Percentiles rank a stretch among this genome's conserved stretches.
These are phyloP conservation scores for Acanthisitta chloris DNA, from an alignment of 2,113 vertebrate genomes.

Conservation along the genomic window DNA sequence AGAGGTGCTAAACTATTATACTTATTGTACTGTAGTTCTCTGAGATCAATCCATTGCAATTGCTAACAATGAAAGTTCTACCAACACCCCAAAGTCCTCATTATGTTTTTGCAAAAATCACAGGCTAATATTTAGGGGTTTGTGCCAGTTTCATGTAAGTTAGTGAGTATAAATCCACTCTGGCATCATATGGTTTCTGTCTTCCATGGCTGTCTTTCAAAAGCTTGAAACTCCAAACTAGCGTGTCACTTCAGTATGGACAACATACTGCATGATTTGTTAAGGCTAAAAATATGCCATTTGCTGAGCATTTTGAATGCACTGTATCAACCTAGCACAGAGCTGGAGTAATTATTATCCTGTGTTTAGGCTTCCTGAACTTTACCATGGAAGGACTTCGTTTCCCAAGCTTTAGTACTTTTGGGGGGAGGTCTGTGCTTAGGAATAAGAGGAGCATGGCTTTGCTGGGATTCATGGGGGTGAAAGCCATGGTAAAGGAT, in stretches of 20 bases:
- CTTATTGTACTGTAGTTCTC: background rate
- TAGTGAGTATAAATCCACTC: background rate
- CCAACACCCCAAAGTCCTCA: background rate
- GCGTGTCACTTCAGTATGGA: background rate
- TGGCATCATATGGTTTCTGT: background rate
- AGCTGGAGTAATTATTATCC: background rate
- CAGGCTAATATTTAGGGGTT: background rate
- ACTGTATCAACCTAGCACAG: background rate
- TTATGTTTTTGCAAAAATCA: background rate
- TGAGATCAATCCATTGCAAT: background rate
- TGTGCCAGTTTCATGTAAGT: background rate
- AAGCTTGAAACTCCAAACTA: background rate
- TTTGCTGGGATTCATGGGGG: background rate
- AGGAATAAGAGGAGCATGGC: background rate
- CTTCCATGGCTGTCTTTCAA: background rate
- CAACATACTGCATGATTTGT: background rate
- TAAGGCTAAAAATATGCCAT: background rate
- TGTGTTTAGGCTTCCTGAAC: background rate
- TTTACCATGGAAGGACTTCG: background rate
- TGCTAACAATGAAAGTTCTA: background rate
- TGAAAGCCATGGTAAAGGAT: background rate
- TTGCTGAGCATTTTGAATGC: slow-evolving; percentile 9
- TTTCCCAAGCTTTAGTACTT: background rate
- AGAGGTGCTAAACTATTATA: background rate
- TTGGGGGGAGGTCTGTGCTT: background rate